Conservation (phyloP, 2,888 invertebrate genomes). For the Ceratothoa steindachneri region DNA sequence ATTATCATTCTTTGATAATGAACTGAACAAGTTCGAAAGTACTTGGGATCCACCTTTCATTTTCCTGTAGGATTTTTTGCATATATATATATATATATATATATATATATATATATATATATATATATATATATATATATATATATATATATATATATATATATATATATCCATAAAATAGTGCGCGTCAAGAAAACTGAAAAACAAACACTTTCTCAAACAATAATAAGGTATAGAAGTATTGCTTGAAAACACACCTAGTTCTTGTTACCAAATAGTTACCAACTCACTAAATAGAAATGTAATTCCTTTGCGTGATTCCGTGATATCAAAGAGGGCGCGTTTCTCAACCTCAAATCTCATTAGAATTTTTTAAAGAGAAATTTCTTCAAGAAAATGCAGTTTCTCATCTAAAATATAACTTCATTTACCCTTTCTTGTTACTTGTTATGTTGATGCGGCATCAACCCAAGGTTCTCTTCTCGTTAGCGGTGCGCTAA, state of each 20-base stretch:
- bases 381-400: not conserved
- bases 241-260: too few species aligned
- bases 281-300: too few species aligned
- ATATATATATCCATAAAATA: not conserved
- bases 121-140: not conserved
- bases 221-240: too few species aligned
- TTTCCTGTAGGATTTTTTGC: too few species aligned
- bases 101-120: not conserved
- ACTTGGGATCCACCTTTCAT: too few species aligned
- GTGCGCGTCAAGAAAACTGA: not conserved
- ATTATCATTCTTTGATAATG: too few species aligned
- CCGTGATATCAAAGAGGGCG: not conserved
- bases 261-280: too few species aligned
- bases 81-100: not conserved
- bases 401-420: not conserved
- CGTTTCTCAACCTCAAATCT: not conserved
- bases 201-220: too few species aligned
- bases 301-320: not conserved
- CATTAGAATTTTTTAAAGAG: slow-evolving; percentile 8
- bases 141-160: not conserved
- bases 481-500: slow-evolving; percentile 5
- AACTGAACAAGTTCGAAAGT: too few species aligned
- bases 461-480: not conserved
- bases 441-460: slow-evolving; percentile 10
- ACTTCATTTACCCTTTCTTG: slow-evolving; percentile 6